Evolutionary conservation across 2,888 invertebrate species (phyloP).

Genomic region (Alviniconcha strummeri): DNA sequence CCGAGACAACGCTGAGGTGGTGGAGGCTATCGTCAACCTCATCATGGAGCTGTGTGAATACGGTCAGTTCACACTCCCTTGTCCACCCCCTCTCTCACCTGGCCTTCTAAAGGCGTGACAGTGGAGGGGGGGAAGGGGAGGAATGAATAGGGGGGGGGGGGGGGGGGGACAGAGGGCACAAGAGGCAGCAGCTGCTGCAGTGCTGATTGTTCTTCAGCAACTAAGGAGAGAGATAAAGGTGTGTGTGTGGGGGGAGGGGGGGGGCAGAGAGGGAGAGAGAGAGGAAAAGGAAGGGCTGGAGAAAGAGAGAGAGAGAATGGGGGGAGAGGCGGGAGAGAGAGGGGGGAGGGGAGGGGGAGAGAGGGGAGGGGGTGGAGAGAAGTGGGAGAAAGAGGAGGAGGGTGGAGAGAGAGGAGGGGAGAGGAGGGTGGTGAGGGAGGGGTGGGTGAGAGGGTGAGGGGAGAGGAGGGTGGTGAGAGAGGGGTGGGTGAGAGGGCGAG

Average conservation of each 20-base stretch:
- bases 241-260: background rate
- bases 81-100: background rate
- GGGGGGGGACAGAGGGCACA: background rate
- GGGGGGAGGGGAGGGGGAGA: background rate
- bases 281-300: no score
- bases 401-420: no score
- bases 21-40: conserved; percentile 68
- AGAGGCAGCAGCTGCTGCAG: no score
- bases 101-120: background rate
- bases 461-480: no score
- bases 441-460: no score
- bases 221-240: background rate
- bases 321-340: background rate
- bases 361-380: background rate
- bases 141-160: background rate
- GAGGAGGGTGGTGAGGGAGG: no score
- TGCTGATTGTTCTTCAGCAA: background rate
- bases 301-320: no score
- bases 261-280: background rate
- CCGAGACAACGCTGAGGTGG: conserved; percentile 71
- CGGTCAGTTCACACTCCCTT: conserved; percentile 53
- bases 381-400: no score
- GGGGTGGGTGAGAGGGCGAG: no score
- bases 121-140: background rate
- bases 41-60: conserved; percentile 69